Conservation (phyloP, 2,888 invertebrate species). For the Glyphotaelius pellucidus region DNA sequence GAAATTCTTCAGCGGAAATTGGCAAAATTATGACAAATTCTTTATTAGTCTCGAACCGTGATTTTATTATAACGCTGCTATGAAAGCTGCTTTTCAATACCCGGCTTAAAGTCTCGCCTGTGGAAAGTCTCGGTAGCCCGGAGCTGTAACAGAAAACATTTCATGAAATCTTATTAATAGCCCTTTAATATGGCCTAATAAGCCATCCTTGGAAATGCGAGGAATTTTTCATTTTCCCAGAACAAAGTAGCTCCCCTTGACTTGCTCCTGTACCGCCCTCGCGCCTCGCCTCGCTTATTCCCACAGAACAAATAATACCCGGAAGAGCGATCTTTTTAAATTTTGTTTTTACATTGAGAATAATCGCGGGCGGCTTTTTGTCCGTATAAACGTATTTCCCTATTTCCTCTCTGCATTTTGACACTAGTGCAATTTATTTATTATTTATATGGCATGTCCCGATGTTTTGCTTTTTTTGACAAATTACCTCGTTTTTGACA, state of each 20-base stretch:
- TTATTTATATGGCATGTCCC: no score
- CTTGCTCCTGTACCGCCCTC: not conserved
- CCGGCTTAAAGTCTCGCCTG: not conserved
- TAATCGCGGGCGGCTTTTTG: no score
- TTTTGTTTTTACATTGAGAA: no score
- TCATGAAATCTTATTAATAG: slow-evolving; percentile 44
- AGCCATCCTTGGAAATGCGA: slow-evolving; percentile 24
- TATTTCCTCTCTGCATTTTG: no score
- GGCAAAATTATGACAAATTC: not conserved
- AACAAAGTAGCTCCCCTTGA: slow-evolving; percentile 16
- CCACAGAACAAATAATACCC: not conserved
- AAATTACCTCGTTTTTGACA: no score
- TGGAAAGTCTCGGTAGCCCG: not conserved
- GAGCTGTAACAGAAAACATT: slow-evolving; percentile 33
- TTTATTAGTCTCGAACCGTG: not conserved
- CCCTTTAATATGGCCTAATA: slow-evolving; percentile 45
- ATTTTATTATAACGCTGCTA: not conserved
- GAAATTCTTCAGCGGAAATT: not conserved
- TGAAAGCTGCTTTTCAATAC: not conserved
- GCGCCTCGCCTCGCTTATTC: not conserved
- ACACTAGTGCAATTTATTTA: no score
- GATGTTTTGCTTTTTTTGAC: no score
- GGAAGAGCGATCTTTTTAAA: not conserved
- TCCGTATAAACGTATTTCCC: no score
- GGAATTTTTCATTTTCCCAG: slow-evolving; percentile 43